phyloP scores from a whole-genome alignment of 2,888 invertebrate genomes.

The Bugula neritina region DNA sequence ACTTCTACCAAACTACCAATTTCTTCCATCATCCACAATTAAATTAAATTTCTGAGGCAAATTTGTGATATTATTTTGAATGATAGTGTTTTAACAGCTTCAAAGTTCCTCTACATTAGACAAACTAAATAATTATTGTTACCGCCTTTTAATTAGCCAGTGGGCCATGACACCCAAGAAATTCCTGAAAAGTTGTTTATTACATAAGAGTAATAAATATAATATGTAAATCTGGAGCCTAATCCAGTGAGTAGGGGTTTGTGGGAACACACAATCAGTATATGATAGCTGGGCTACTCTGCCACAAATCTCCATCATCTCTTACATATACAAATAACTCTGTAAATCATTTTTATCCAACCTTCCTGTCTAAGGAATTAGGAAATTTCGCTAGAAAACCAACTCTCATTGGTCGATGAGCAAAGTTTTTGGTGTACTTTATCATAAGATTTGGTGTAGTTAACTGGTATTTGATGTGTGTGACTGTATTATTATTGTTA shows the following conservation, averaged over 20 bases:
- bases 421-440: not conserved
- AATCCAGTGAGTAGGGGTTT: constrained; percentile 4
- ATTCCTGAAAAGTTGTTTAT: constrained; percentile 5
- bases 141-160: too few relatives aligned
- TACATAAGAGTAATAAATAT: not conserved
- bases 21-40: too few relatives aligned
- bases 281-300: constrained; percentile 4
- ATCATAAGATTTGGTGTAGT: not conserved
- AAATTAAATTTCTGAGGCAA: too few relatives aligned
- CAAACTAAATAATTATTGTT: too few relatives aligned
- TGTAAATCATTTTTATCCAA: not conserved
- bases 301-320: constrained; percentile 8
- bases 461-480: not conserved
- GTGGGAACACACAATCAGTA: constrained; percentile 5
- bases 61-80: too few relatives aligned
- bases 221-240: constrained; percentile 4
- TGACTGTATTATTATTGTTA: not conserved
- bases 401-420: not conserved
- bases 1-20: too few relatives aligned
- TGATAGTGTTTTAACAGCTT: too few relatives aligned
- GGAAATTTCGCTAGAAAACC: not conserved
- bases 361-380: not conserved
- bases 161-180: not conserved
- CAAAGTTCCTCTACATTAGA: too few relatives aligned
- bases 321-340: constrained; percentile 4